Percentiles rank a stretch among this genome's conserved stretches.
These are phyloP conservation scores for Apteryx owenii DNA, from an alignment of 2,113 vertebrate genomes.

Conservation along the genomic window DNA sequence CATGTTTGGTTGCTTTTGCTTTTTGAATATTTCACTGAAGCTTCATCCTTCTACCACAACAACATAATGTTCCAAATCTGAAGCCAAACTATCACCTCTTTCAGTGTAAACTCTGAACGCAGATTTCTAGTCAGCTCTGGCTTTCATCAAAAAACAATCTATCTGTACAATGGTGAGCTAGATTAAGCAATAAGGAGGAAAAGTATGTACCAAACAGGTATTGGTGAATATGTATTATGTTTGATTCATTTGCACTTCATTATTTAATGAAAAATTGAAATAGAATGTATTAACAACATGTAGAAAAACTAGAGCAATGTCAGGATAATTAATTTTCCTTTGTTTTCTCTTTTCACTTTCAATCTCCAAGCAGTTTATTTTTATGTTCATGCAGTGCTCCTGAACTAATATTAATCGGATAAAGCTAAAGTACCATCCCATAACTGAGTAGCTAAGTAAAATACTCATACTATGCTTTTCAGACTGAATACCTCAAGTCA, in stretches of 20 bases:
- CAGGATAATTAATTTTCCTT: neutral
- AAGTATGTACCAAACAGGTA: neutral
- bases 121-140: neutral
- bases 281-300: neutral
- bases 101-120: neutral
- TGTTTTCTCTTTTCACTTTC: neutral
- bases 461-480: neutral
- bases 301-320: neutral
- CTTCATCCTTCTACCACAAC: neutral
- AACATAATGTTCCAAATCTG: accelerated
- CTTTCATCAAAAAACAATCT: neutral
- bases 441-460: neutral
- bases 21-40: neutral
- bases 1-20: neutral
- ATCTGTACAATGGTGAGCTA: neutral
- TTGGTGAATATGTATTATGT: neutral
- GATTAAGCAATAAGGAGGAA: neutral
- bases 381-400: neutral
- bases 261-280: neutral
- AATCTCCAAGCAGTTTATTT: neutral
- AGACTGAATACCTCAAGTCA: neutral
- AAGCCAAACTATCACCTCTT: neutral
- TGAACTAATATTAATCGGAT: neutral
- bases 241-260: neutral
- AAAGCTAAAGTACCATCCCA: neutral